A percentile compares a stretch with the other conserved stretches of the same genome.
These are phyloP conservation scores for Thermophis baileyi DNA, from an alignment of 2,113 vertebrate species.

Conservation along the genomic window DNA sequence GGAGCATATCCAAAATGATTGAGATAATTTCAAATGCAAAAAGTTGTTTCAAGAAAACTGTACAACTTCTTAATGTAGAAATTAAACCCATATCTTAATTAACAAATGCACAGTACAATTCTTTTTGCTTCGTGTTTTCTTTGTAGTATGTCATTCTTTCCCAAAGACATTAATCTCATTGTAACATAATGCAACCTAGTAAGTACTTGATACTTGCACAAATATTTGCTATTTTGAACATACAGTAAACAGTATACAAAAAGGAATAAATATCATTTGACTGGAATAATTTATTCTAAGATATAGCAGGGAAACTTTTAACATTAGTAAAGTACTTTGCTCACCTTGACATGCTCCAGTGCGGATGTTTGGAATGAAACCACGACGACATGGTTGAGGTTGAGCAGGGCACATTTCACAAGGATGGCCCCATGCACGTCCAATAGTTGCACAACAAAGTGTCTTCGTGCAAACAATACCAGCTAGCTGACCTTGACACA, in stretches of 20 bases:
- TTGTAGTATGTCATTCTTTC: background rate
- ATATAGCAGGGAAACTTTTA: background rate
- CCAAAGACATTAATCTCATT: background rate
- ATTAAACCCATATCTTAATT: background rate
- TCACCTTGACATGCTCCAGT: slow-evolving; percentile 79
- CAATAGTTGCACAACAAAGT: slow-evolving; percentile 77
- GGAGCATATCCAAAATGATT: background rate
- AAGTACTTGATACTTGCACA: background rate
- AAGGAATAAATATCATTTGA: background rate
- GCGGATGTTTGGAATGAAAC: slow-evolving; percentile 75
- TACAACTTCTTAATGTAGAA: background rate
- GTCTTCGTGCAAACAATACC: slow-evolving; percentile 78
- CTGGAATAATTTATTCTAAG: background rate
- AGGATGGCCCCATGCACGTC: slow-evolving; percentile 75
- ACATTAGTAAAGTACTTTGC: background rate
- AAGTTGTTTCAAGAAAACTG: background rate
- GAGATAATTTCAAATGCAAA: background rate
- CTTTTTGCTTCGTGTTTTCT: background rate
- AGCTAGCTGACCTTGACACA: slow-evolving; percentile 76
- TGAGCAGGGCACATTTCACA: slow-evolving; percentile 78
- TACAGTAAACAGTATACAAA: background rate
- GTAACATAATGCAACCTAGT: background rate
- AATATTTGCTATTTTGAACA: background rate
- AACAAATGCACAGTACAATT: background rate
- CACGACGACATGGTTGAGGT: slow-evolving; percentile 73